Base-by-base conservation (phyloP, 2,888 invertebrate species). In the Thera britannica region DNA sequence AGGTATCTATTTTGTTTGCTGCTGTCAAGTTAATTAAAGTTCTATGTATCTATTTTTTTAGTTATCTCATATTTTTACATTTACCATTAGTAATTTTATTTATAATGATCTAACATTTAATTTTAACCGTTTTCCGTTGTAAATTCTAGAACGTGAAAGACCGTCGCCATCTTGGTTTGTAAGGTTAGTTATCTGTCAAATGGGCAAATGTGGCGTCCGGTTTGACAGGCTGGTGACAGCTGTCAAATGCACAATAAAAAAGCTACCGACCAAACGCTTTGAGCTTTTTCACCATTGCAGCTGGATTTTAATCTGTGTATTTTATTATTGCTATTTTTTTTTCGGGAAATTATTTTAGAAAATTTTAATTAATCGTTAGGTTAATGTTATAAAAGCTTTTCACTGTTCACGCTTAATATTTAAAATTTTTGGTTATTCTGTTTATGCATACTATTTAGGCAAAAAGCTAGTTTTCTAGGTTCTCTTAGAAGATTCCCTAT, bases 61-160 rank as follows among this genome's bases (percentile, higher is more conserved):
- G 51, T 66, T 62, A 5, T 51, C 36, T 49, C 49, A 48, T 49
- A 58, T 44, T 9, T 59, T 46, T 51, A 56, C 38, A 56, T 38
- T 38, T 2, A 34, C 34, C 7, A 58, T 68, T 51, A 55, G 41
- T 59, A 62, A 38, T 1, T 51, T 55, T 44, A 55, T 41, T 49
- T 44, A 60, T 34, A n/a, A 4, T 62, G 54, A 55, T 36, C 62
- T 71, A 72, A 75, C 75, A 73, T 74, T 57, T 70, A 70, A 73
- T 69, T 74, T 57, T 70, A 70, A 73, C 69, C 66, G 65, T 71
- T 74, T 73, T 67, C 23, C 70, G 60, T 71, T 88, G 81, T 85
- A 87, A 86, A 86, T 93, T 93, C 82, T 93, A 93, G 93, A 92
- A 89, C 92, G 90, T 93, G 93, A 93, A 87, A 73, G 82, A 76